Evolutionary conservation across 2,113 vertebrate species (phyloP).

Genomic region (Sapajus apella): DNA sequence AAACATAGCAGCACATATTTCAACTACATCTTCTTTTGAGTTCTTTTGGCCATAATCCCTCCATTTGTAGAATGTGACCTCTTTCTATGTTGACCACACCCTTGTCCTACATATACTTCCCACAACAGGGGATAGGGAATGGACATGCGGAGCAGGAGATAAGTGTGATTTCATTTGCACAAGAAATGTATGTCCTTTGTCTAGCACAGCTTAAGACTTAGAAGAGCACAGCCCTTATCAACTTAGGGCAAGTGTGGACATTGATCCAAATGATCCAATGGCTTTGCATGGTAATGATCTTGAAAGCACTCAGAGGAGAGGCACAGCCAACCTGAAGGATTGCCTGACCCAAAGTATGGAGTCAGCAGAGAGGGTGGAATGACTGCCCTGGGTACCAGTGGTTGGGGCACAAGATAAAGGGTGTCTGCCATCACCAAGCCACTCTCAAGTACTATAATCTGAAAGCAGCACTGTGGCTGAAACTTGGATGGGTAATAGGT

Average conservation of each 20-base stretch:
- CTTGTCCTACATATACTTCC: neutral
- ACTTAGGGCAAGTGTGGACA: neutral
- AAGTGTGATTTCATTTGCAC: neutral
- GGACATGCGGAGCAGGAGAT: neutral
- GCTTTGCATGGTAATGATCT: neutral
- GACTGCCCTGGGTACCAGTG: neutral
- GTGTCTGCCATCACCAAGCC: neutral
- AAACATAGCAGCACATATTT: neutral
- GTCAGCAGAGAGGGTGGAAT: neutral
- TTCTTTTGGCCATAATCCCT: neutral
- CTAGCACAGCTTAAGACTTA: neutral
- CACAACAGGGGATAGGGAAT: neutral
- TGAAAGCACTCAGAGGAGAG: neutral
- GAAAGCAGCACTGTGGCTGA: neutral
- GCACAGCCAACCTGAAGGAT: neutral
- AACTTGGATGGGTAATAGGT: neutral
- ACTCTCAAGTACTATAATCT: neutral
- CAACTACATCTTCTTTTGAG: neutral
- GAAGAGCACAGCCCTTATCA: neutral
- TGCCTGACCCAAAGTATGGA: neutral
- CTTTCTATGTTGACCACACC: neutral
- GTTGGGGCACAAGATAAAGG: neutral
- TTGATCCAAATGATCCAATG: neutral
- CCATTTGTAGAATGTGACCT: neutral
- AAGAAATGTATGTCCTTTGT: neutral